These are phyloP conservation scores for Manacus vitellinus DNA, from an alignment of 2,113 vertebrate genomes.

Conservation along the genomic window DNA sequence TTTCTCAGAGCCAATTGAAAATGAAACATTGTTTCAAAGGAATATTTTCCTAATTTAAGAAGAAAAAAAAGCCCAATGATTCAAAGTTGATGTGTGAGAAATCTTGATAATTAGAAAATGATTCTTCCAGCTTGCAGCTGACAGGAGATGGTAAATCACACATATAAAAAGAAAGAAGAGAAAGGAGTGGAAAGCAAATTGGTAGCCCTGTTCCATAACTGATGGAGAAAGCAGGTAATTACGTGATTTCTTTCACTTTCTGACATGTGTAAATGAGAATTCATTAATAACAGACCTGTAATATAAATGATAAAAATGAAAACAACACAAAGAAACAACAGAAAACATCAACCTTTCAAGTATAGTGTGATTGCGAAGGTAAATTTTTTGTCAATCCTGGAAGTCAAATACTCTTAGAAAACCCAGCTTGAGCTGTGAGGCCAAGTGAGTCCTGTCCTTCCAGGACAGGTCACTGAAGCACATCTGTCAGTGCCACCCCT, in stretches of 20 bases:
- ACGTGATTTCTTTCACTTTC: constrained; percentile 65
- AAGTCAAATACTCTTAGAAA: fast-evolving
- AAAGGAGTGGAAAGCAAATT: constrained; percentile 17
- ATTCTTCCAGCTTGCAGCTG: constrained; percentile 48
- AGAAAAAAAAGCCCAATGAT: neutral
- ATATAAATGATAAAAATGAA: constrained; percentile 44
- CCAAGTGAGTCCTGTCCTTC: too few relatives aligned
- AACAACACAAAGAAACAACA: neutral
- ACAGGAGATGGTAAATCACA: constrained; percentile 42
- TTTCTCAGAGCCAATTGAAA: constrained; percentile 17
- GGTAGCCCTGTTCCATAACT: constrained; percentile 16
- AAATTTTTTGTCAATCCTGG: neutral
- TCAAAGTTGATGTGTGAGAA: constrained; percentile 21
- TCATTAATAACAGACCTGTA: constrained; percentile 48
- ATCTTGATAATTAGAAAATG: constrained; percentile 61
- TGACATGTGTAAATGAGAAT: constrained; percentile 70
- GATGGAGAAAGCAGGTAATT: constrained; percentile 63
- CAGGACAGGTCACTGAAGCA: neutral
- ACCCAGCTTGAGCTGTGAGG: neutral
- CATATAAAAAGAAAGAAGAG: neutral
- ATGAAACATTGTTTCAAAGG: constrained; percentile 24
- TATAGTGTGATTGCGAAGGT: neutral
- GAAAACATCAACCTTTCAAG: constrained; percentile 4
- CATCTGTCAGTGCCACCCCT: neutral
- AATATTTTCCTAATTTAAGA: constrained; percentile 26